Percentiles rank a stretch among this genome's conserved stretches.
phyloP scores from a whole-genome alignment of 2,797 vertebrate species.

The Halcyon chelicuti region DNA sequence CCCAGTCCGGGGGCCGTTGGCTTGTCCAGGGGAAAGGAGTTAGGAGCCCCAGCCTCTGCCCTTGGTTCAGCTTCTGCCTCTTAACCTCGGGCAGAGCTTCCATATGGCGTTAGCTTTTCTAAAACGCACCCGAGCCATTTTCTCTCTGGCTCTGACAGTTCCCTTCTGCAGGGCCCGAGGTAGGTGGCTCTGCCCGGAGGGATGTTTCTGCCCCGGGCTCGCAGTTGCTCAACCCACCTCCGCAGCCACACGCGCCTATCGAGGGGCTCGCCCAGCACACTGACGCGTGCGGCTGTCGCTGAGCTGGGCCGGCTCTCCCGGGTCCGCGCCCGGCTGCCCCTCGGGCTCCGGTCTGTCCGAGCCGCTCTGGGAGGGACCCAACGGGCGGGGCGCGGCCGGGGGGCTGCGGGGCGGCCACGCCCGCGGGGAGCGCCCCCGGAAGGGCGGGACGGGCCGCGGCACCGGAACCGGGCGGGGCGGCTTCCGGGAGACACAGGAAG shows the following conservation, averaged over 20 bases:
- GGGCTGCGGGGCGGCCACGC: no score
- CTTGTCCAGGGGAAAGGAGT: fast-evolving
- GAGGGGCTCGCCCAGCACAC: not conserved
- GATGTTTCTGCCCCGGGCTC: no score
- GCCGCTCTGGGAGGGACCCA: not conserved
- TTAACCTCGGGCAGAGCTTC: not conserved
- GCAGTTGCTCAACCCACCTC: not conserved
- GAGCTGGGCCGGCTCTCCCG: no score
- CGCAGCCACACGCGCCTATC: fast-evolving
- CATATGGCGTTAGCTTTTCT: fast-evolving
- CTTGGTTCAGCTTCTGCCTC: not conserved
- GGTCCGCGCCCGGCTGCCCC: not conserved
- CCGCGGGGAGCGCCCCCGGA: no score
- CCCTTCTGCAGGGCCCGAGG: not conserved
- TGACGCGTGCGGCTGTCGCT: no score
- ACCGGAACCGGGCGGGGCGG: not conserved
- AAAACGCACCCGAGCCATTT: not conserved
- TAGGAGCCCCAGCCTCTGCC: not conserved
- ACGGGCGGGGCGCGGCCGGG: not conserved
- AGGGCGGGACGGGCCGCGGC: not conserved
- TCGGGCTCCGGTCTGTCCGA: not conserved
- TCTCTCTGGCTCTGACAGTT: not conserved
- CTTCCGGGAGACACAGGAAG: not conserved
- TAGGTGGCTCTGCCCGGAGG: fast-evolving
- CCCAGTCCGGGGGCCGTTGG: no score